Evolutionary conservation across 2,888 invertebrate species (phyloP).

Genomic region (Cephus spinipes): DNA sequence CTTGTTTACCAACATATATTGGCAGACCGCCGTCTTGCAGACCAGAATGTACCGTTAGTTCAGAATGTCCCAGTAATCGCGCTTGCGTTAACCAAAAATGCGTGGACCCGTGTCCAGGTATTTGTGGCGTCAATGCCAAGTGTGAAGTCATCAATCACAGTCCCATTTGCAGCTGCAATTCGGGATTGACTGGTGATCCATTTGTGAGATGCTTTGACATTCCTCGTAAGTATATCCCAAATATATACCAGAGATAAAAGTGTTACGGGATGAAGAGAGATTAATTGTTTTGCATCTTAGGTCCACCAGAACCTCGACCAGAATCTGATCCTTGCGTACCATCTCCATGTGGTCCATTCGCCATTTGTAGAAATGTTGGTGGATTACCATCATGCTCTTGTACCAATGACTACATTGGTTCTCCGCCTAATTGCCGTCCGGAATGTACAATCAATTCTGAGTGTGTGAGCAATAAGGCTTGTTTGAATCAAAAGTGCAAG

Average conservation of each 20-base stretch:
- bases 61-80: constrained; percentile 77
- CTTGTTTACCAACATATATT: constrained; percentile 76
- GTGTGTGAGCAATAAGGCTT: constrained; percentile 72
- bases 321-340: constrained; percentile 60
- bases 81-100: constrained; percentile 83
- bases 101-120: constrained; percentile 75
- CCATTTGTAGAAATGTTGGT: constrained; percentile 45
- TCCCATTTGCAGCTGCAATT: constrained; percentile 71
- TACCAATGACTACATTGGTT: constrained; percentile 70
- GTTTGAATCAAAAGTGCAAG: constrained; percentile 71
- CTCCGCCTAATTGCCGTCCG: constrained; percentile 74
- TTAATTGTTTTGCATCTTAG: constrained; percentile 4
- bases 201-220: constrained; percentile 62
- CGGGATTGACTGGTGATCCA: constrained; percentile 70
- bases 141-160: constrained; percentile 72
- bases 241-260: not conserved
- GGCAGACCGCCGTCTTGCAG: constrained; percentile 82
- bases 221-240: constrained; percentile 12
- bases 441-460: constrained; percentile 75
- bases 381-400: constrained; percentile 71
- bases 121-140: constrained; percentile 70
- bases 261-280: not conserved
- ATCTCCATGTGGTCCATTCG: constrained; percentile 70
- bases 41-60: constrained; percentile 82
- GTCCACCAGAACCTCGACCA: constrained; percentile 26